phyloP scores from a whole-genome alignment of 2,113 vertebrate genomes.

The Halichoeres trimaculatus region DNA sequence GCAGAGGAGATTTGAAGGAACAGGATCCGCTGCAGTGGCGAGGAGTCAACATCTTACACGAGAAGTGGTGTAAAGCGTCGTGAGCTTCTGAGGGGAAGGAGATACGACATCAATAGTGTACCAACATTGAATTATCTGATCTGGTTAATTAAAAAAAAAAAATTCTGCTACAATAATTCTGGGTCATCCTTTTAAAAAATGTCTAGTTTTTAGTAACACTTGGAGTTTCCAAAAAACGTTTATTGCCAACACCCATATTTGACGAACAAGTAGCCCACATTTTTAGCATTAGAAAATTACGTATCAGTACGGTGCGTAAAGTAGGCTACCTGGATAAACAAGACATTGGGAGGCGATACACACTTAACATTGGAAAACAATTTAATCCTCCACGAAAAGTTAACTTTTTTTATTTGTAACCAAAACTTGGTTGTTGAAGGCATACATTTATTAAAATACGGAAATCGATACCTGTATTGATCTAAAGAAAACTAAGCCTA shows the following conservation, averaged over 20 bases:
- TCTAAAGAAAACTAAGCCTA: too few species aligned
- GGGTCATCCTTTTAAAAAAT: too few species aligned
- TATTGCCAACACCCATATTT: too few species aligned
- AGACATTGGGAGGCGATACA: not conserved
- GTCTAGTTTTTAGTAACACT: too few species aligned
- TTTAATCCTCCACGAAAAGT: too few species aligned
- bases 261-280: not conserved
- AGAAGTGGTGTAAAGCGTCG: conserved; percentile 95
- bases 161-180: not conserved
- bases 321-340: conserved; percentile 2
- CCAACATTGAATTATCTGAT: not conserved
- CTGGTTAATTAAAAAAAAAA: too few species aligned
- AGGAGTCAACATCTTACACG: conserved; percentile 96
- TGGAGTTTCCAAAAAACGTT: too few species aligned
- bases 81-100: conserved; percentile 90
- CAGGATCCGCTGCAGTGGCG: conserved; percentile 94
- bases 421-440: too few species aligned
- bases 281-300: not conserved
- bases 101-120: conserved; percentile 68
- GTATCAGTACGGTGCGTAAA: too few species aligned
- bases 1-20: conserved; percentile 93
- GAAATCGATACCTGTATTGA: too few species aligned
- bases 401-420: too few species aligned
- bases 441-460: too few species aligned
- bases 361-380: not conserved